phyloP scores from a whole-genome alignment of 2,113 vertebrate species.

The Elephantulus edwardii region DNA sequence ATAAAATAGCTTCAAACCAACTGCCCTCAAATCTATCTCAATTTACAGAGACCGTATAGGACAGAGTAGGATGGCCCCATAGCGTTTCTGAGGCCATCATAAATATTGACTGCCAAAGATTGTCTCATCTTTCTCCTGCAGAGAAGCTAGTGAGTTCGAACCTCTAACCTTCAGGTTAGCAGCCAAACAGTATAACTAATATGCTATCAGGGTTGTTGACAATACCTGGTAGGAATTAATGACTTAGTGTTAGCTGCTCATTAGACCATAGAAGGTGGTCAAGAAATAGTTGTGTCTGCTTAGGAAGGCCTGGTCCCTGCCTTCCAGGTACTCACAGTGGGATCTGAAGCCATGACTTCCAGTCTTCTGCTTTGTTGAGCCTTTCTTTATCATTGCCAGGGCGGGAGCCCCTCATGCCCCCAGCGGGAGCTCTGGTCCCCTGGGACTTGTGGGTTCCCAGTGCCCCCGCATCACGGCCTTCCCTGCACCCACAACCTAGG shows the following conservation, averaged over 20 bases:
- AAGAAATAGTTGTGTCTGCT: background rate
- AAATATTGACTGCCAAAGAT: too few relatives aligned
- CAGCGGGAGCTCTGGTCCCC: background rate
- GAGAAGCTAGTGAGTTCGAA: too few relatives aligned
- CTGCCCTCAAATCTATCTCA: too few relatives aligned
- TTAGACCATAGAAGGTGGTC: background rate
- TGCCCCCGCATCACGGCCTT: background rate
- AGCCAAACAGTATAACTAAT: too few relatives aligned
- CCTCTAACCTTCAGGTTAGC: too few relatives aligned
- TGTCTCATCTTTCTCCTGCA: too few relatives aligned
- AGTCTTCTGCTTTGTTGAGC: background rate
- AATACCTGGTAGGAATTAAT: background rate
- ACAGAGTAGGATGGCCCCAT: too few relatives aligned
- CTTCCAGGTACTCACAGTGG: background rate
- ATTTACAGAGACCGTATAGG: too few relatives aligned
- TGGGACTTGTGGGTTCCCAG: background rate
- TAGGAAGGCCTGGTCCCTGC: background rate
- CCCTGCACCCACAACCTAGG: background rate
- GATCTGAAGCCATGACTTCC: accelerated
- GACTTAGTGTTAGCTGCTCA: background rate
- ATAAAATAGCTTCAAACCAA: too few relatives aligned
- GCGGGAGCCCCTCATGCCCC: accelerated
- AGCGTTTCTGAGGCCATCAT: too few relatives aligned
- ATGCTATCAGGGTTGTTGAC: too few relatives aligned
- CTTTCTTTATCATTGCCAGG: background rate